Percentiles rank a stretch among this genome's conserved stretches.
Evolutionary conservation across 2,888 invertebrate species (phyloP).

Genomic region (Drosophila phalerata): DNA sequence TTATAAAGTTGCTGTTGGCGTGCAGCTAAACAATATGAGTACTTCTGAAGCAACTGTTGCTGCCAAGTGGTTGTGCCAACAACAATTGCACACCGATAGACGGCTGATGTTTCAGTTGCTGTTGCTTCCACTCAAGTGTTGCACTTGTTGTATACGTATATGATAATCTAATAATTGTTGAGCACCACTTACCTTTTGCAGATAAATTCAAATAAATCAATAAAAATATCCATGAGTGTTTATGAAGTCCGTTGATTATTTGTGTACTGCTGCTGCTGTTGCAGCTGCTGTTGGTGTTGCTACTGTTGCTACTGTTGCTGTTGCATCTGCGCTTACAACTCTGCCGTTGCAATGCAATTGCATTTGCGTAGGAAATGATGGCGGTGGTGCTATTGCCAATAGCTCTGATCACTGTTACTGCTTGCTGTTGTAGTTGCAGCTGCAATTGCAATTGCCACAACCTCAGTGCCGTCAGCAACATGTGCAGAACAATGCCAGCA

Average conservation of each 20-base stretch:
- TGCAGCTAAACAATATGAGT: conserved; percentile 55
- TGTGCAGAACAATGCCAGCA: conserved; percentile 51
- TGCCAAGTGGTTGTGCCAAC: conserved; percentile 52
- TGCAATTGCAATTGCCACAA: conserved; percentile 40
- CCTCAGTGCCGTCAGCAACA: conserved; percentile 53
- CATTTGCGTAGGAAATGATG: conserved; percentile 61
- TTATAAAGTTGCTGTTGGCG: conserved; percentile 67
- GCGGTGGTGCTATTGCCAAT: conserved; percentile 52
- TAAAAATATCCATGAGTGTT: conserved; percentile 86
- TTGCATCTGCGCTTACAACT: conserved; percentile 28
- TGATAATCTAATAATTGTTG: conserved; percentile 41
- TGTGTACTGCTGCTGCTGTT: conserved; percentile 65
- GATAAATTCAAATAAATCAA: conserved; percentile 86
- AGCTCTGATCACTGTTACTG: conserved; percentile 49
- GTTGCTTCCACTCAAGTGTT: conserved; percentile 47
- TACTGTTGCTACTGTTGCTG: conserved; percentile 41
- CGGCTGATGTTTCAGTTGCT: conserved; percentile 21
- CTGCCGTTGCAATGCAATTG: conserved; percentile 46
- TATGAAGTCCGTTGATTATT: conserved; percentile 83
- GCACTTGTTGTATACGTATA: conserved; percentile 50
- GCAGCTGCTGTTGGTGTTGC: conserved; percentile 40
- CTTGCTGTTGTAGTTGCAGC: conserved; percentile 35
- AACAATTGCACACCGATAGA: conserved; percentile 38
- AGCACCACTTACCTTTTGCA: conserved; percentile 85
- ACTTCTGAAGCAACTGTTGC: conserved; percentile 63